phyloP scores from a whole-genome alignment of 2,888 invertebrate genomes.

The Hydropsyche betteni region DNA sequence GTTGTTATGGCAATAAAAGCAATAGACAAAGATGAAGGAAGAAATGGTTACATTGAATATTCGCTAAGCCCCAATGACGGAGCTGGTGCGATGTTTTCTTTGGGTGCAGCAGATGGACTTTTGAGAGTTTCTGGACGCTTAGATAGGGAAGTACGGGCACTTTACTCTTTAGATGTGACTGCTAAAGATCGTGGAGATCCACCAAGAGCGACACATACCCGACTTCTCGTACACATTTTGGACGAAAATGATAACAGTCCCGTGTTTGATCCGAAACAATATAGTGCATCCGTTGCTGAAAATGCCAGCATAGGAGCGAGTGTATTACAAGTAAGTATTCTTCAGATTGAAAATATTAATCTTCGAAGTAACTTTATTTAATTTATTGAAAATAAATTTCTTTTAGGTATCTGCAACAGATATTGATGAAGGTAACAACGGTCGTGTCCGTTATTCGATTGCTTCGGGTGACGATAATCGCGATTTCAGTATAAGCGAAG shows the following conservation, averaged over 20 bases:
- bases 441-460: slow-evolving; percentile 91
- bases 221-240: slow-evolving; percentile 76
- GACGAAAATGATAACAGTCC: slow-evolving; percentile 94
- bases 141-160: slow-evolving; percentile 82
- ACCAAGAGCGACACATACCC: slow-evolving; percentile 74
- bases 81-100: slow-evolving; percentile 75
- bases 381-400: neutral
- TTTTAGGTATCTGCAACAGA: slow-evolving; percentile 86
- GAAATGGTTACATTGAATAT: slow-evolving; percentile 92
- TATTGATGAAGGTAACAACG: slow-evolving; percentile 87
- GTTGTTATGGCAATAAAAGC: slow-evolving; percentile 91
- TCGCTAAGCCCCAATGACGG: slow-evolving; percentile 74
- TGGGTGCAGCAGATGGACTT: slow-evolving; percentile 89
- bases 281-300: slow-evolving; percentile 89
- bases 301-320: slow-evolving; percentile 94
- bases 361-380: neutral
- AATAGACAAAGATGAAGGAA: slow-evolving; percentile 87
- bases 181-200: slow-evolving; percentile 91
- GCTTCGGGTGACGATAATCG: slow-evolving; percentile 88
- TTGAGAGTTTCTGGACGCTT: slow-evolving; percentile 85
- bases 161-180: slow-evolving; percentile 79
- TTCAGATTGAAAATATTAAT: neutral
- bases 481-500: slow-evolving; percentile 91
- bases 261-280: slow-evolving; percentile 87
- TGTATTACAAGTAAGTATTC: slow-evolving; percentile 75